Conservation (phyloP, 2,113 vertebrate species). For the Recurvirostra avosetta region DNA sequence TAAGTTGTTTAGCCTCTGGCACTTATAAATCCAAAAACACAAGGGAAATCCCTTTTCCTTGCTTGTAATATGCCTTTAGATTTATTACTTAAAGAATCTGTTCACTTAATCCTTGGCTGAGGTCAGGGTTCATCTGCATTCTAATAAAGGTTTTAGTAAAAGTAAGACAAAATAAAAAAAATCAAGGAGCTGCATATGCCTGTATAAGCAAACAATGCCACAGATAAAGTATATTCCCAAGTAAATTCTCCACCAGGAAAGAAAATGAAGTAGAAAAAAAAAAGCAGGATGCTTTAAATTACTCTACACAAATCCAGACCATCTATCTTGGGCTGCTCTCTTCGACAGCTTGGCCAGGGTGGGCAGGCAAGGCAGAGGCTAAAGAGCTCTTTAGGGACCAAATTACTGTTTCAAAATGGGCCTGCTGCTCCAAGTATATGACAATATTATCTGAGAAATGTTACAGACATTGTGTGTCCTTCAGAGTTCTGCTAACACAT, state of each 20-base stretch:
- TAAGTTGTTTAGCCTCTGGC: constrained; percentile 85
- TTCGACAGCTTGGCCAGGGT: constrained; percentile 73
- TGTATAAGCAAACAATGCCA: constrained; percentile 44
- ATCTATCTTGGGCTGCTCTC: constrained; percentile 75
- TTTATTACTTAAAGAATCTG: constrained; percentile 83
- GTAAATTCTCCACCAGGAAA: constrained; percentile 50
- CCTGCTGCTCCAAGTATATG: constrained; percentile 73
- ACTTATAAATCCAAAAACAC: constrained; percentile 84
- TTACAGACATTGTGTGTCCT: constrained; percentile 68
- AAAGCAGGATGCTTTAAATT: constrained; percentile 70
- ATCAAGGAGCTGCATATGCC: constrained; percentile 39
- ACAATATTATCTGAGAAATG: constrained; percentile 78
- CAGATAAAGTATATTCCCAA: constrained; percentile 58
- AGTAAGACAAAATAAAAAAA: constrained; percentile 61
- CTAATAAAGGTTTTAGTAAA: constrained; percentile 72
- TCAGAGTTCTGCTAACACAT: constrained; percentile 69
- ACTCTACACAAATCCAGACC: constrained; percentile 73
- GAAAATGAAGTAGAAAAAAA: neutral
- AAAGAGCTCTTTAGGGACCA: constrained; percentile 79
- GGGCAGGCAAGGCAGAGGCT: constrained; percentile 71
- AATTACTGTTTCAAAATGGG: constrained; percentile 78
- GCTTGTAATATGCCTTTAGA: constrained; percentile 83
- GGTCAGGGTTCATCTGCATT: constrained; percentile 75
- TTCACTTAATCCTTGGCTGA: constrained; percentile 76
- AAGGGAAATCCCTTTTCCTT: constrained; percentile 80